Evolutionary conservation across 1,140 invertebrate species (phyloP), one percentile per base, ranked within the genome.

Genomic region (Nephila pilipes): DNA sequence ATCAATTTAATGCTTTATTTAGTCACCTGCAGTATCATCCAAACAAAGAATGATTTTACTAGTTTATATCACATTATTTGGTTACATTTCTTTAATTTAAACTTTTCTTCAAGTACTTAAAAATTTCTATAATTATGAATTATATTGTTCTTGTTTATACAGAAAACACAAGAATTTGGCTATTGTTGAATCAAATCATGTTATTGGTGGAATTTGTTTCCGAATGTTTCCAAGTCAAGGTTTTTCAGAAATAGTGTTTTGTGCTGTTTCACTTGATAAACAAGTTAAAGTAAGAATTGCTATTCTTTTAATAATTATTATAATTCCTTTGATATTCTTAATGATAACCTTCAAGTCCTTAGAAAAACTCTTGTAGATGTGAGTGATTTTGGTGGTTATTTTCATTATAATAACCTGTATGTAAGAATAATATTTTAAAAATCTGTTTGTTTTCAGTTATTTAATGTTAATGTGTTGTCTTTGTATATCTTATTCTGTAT

Each of bases 211-310:
- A 1, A 99, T 99, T 94, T 99, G 99, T 95, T 99, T 99, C 95
- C 96, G 99, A 10, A 98, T 98, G 95, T 99, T 99, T 96, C 97
- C 97, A 14, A 97, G 97, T 20, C 97, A 99, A 96, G 99, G 99
- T 4, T 99, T 99, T 95, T 99, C 98, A 0, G 99, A 99, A 96
- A 99, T 99, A 95, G 99, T 99, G 0, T 99, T 99, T 95, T 99
- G 99, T 96, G 99, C 99, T 12, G 98, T 99, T 2, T 99, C 98
- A 0, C 98, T 98, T 55, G 98, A 98, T 94, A 98, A 99, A 95
- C 99, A 99, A 96, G 98, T 99, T 69, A 96, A 96, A 95, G 96
- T 96, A 94, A 46, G 46, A 10, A 69, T 79, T 29, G 60, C 4
- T 75, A 6, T 6, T 32, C 18, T 25, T 54, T 81, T 18, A 81